Percentiles rank a stretch among this genome's conserved stretches.
phyloP scores from a whole-genome alignment of 2,888 invertebrate genomes.

The Oegoconia quadripuncta region DNA sequence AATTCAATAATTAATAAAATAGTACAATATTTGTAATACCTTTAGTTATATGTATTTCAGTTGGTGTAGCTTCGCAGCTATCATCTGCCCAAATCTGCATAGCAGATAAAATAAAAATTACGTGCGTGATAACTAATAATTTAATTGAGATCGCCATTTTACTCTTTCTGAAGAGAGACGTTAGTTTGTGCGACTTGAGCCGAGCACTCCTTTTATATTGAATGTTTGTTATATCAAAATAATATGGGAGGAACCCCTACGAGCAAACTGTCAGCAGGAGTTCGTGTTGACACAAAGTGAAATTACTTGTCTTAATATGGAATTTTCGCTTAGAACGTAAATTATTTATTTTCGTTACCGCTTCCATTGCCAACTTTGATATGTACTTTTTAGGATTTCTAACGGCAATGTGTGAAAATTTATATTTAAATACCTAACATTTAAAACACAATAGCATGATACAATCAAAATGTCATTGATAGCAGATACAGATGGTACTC shows the following conservation, averaged over 20 bases:
- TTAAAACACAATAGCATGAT: no score
- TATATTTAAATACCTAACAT: no score
- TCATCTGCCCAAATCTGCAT: constrained; percentile 75
- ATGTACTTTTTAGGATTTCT: no score
- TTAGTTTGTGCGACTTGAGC: not conserved
- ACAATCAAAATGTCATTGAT: no score
- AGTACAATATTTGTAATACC: constrained; percentile 61
- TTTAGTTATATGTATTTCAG: constrained; percentile 93
- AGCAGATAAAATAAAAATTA: constrained; percentile 7
- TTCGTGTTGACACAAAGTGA: constrained; percentile 6
- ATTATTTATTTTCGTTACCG: no score
- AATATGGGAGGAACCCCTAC: not conserved
- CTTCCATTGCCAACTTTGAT: no score
- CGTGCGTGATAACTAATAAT: not conserved
- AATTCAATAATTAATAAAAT: not conserved
- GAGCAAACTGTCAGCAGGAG: constrained; percentile 1
- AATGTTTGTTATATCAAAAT: not conserved
- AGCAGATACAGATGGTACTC: no score
- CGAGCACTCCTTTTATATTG: constrained; percentile 8
- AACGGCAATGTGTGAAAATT: no score
- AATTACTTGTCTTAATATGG: constrained; percentile 12
- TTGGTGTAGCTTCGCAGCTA: constrained; percentile 91
- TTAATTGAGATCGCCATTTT: constrained; percentile 3
- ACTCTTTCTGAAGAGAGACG: not conserved
- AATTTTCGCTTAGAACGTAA: no score